These are phyloP conservation scores for Liodrosophila aerea DNA, from an alignment of 2,888 invertebrate genomes.

Conservation along the genomic window DNA sequence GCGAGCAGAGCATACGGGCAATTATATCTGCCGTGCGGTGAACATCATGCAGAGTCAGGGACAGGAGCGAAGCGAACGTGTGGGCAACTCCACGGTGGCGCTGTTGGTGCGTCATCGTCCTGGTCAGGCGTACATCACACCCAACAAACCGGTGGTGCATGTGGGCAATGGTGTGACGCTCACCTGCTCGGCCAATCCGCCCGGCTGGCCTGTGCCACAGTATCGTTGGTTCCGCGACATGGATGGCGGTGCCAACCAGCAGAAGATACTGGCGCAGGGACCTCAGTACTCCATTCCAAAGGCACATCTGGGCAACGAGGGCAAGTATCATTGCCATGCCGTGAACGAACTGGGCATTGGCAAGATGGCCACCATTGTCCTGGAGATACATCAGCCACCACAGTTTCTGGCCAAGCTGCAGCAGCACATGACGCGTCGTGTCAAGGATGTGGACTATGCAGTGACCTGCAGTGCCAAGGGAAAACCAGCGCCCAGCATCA, in stretches of 20 bases:
- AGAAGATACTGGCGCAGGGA: constrained; percentile 89
- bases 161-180: constrained; percentile 92
- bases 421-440: constrained; percentile 90
- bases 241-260: constrained; percentile 85
- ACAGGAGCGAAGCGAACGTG: constrained; percentile 87
- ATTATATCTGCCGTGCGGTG: constrained; percentile 93
- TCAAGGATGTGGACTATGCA: constrained; percentile 90
- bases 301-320: constrained; percentile 93
- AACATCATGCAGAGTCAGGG: constrained; percentile 91
- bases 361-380: constrained; percentile 90
- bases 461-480: constrained; percentile 93
- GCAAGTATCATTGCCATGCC: constrained; percentile 94
- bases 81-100: constrained; percentile 91
- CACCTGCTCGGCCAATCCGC: constrained; percentile 93
- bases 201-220: constrained; percentile 96
- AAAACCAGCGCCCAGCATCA: constrained; percentile 92
- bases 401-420: constrained; percentile 91
- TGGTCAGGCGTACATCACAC: constrained; percentile 91
- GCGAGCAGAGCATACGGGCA: constrained; percentile 92
- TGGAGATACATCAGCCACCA: constrained; percentile 95
- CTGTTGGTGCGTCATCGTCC: constrained; percentile 93
- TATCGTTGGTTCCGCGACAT: constrained; percentile 94
- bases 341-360: constrained; percentile 94
- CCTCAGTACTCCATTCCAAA: constrained; percentile 92
- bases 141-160: constrained; percentile 91